Base-by-base conservation (phyloP, 2,797 vertebrate genomes). In the Protonibea diacanthus region DNA sequence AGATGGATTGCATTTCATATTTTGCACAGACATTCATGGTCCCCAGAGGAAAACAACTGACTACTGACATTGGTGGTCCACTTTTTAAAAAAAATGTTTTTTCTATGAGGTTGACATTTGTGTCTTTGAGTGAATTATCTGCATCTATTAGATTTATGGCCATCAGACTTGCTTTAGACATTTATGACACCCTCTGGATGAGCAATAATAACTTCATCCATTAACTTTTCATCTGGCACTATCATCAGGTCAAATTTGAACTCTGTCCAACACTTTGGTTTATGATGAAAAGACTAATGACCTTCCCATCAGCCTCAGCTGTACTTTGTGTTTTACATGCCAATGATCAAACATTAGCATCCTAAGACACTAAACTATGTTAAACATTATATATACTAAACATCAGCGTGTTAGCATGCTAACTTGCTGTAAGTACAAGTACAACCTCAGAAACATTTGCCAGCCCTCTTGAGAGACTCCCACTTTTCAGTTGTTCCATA, bases 41-140 rank as follows among this genome's bases (percentile, higher is more conserved):
- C 10, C 45, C 52, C 64, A 65, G 48, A 45, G 20, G 68, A 73
- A 42, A 48, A 38, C 33, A 57, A 42, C 33, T 17, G 7, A 20
- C 12, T 14, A 47, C 18, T 29, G 56, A 29, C 13, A 48, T 71
- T 47, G 8, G 2, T 11, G 15, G 33, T 52, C 6, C n/a, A 29
- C 52, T 2, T 3, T 3, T 15, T 8, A 1, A 8, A 8, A 8
- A 33, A 33, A 33, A 33, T 2, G 1, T 33, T 23, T 29, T 60
- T 63, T 21, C 15, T 21, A n/a, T 33, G 23, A 60, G 10, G 51
- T 40, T 47, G 13, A 38, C 6, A 53, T 40, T 38, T 64, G 2
- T 25, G 14, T 9, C n/a, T 45, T 27, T 33, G 1, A 61, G 21
- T 33, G 11, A 48, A 58, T 20, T 2, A 15, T 40, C 5, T 25